Evolutionary conservation across 2,888 invertebrate genomes (phyloP), one percentile per base, ranked within the genome.

Genomic region (Abscondita cerata): DNA sequence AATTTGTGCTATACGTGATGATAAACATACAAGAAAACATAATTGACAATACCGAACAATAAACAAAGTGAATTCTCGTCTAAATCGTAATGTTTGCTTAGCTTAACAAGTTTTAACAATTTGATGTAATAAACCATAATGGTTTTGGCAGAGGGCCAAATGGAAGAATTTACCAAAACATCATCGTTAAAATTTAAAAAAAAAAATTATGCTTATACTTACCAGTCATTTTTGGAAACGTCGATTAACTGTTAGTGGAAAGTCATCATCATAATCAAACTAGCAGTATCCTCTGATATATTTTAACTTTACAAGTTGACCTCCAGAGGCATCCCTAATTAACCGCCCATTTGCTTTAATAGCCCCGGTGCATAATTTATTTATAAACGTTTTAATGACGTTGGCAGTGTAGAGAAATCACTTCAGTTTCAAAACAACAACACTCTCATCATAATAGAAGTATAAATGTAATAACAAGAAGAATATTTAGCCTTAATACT

Each of bases 351-450:
- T 72, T 68, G 59, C 62, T 59, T 50, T 64, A 67, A 69, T 66
- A 64, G 65, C 64, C 61, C 55, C 61, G 41, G 51, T 67, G 70
- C 68, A 72, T 73, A 68, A 73, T 72, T 72, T 70, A 72, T 70
- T 67, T 61, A 68, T 33, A 57, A 66, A 52, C 44, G n/a, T n/a
- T n/a, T n/a, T n/a, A n/a, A n/a, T n/a, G 57, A 50, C 56, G 59
- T 50, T 62, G 65, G 57, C 57, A 55, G 62, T 62, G 57, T 59
- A 51, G 20, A 46, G 53, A 56, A 59, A 64, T 59, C 63, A 64
- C 63, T 54, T 59, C 16, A 41, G 40, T 54, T 51, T 33, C 12
- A 48, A 13, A 38, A n/a, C n/a, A n/a, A n/a, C n/a, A n/a, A 13
- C 38, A 13, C 38, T 13, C 13, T 2, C 12, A n/a, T n/a, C n/a